A percentile compares a stretch with the other conserved stretches of the same genome.
phyloP scores from a whole-genome alignment of 1,140 invertebrate genomes.

The Drosophila navojoa region DNA sequence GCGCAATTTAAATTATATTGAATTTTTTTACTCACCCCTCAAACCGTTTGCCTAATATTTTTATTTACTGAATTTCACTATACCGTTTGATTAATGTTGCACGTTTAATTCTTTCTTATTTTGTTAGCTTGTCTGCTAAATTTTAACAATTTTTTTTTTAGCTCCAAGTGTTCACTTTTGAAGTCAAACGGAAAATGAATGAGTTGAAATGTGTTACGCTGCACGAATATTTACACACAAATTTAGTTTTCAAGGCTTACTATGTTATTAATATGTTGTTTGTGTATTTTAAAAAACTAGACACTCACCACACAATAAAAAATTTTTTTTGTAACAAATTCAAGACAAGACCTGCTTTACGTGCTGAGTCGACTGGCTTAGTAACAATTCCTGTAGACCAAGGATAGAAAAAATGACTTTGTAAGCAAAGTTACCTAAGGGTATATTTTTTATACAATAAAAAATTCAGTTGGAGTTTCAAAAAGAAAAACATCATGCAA shows the following conservation, averaged over 20 bases:
- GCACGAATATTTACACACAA: conserved; percentile 1
- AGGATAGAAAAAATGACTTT: neutral
- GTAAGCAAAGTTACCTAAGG: neutral
- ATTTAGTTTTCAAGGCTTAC: conserved; percentile 16
- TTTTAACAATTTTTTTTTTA: conserved; percentile 23
- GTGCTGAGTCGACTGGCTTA: conserved; percentile 48
- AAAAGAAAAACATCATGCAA: no score
- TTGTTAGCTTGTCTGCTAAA: conserved; percentile 14
- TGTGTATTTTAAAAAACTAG: conserved; percentile 6
- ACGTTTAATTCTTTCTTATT: conserved; percentile 11
- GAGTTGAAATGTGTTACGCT: neutral
- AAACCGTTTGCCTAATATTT: neutral
- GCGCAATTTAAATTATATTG: neutral
- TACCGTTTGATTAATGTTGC: neutral
- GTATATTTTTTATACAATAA: neutral
- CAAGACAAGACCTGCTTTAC: conserved; percentile 50
- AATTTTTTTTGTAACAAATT: conserved; percentile 41
- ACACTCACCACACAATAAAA: conserved; percentile 48
- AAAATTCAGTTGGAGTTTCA: no score
- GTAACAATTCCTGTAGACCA: conserved; percentile 1
- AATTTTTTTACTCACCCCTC: conserved; percentile 16
- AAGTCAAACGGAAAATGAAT: conserved; percentile 35
- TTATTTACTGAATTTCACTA: conserved; percentile 6
- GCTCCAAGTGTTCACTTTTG: conserved; percentile 24
- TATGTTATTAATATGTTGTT: neutral